Conservation (phyloP, 92 coral and sea anemone species). For the Porites cylindrica region DNA sequence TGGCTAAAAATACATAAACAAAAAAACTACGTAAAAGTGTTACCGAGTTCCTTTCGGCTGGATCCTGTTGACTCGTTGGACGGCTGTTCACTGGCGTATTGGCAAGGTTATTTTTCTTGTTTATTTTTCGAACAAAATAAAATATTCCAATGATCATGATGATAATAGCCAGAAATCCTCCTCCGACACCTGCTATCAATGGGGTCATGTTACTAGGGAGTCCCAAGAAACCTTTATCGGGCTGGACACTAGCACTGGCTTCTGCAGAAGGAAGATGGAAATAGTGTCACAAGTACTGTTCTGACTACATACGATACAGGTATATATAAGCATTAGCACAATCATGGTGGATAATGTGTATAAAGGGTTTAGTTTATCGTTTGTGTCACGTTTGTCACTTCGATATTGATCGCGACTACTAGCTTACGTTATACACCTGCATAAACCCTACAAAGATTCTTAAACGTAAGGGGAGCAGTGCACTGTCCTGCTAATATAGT, state of each 20-base stretch:
- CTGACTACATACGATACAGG: neutral
- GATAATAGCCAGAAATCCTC: constrained; percentile 82
- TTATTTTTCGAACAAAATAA: constrained; percentile 85
- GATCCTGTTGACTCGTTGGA: constrained; percentile 80
- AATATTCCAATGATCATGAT: constrained; percentile 81
- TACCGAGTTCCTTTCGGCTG: constrained; percentile 78
- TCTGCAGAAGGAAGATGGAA: constrained; percentile 54
- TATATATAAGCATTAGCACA: too few relatives aligned
- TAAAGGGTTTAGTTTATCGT: too few relatives aligned
- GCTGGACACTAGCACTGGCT: constrained; percentile 57
- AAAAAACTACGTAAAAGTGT: neutral
- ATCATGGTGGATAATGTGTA: too few relatives aligned
- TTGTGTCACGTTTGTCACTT: too few relatives aligned
- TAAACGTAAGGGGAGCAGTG: neutral
- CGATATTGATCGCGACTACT: too few relatives aligned
- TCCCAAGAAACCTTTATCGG: constrained; percentile 45
- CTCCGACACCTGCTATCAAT: constrained; percentile 84
- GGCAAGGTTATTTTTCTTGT: constrained; percentile 67
- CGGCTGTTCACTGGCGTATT: constrained; percentile 66
- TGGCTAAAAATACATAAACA: neutral
- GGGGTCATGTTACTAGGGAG: constrained; percentile 73
- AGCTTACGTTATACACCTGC: neutral
- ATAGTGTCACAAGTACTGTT: neutral
- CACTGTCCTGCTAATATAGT: neutral
- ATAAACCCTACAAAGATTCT: neutral